Percentiles rank a stretch among this genome's conserved stretches.
Evolutionary conservation across 2,888 invertebrate species (phyloP).

Genomic region (Anthophora plumipes): DNA sequence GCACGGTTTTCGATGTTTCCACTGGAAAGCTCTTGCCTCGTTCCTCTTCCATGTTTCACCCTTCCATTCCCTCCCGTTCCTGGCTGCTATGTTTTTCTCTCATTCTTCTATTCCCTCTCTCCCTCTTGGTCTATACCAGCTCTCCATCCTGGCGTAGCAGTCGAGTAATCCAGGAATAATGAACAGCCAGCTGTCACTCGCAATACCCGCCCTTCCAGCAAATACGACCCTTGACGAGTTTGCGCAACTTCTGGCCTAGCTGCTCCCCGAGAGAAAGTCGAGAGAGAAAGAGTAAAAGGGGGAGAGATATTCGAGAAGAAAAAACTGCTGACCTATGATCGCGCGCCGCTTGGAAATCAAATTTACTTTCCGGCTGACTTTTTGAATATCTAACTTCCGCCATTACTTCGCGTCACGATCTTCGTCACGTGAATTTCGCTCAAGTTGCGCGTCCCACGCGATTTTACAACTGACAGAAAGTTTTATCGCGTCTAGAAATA

Average conservation of each 20-base stretch:
- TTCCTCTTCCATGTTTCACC: conserved; percentile 47
- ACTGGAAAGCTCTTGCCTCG: conserved; percentile 49
- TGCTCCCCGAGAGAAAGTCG: conserved; percentile 48
- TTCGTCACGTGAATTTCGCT: conserved; percentile 29
- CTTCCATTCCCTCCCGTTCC: conserved; percentile 10
- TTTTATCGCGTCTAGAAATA: conserved; percentile 42
- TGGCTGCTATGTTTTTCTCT: conserved; percentile 14
- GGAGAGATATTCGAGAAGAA: conserved; percentile 32
- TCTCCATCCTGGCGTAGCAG: conserved; percentile 67
- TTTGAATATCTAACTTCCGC: conserved; percentile 57
- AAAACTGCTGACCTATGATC: conserved; percentile 65
- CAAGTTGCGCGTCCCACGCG: conserved; percentile 1
- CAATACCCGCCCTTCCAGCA: conserved; percentile 77
- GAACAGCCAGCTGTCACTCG: conserved; percentile 83
- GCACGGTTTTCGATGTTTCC: conserved; percentile 61
- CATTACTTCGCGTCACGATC: conserved; percentile 41
- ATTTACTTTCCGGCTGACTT: conserved; percentile 62
- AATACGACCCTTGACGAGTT: conserved; percentile 74
- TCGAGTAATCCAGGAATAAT: conserved; percentile 83
- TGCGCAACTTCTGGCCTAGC: conserved; percentile 72
- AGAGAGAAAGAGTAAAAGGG: not conserved
- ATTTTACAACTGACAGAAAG: conserved; percentile 25
- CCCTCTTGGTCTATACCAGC: conserved; percentile 46
- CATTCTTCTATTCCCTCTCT: conserved; percentile 4
- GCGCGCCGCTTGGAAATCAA: conserved; percentile 56